Percentiles rank a stretch among this genome's conserved stretches.
phyloP scores from a whole-genome alignment of 2,797 vertebrate genomes.

The Gorsachius magnificus region DNA sequence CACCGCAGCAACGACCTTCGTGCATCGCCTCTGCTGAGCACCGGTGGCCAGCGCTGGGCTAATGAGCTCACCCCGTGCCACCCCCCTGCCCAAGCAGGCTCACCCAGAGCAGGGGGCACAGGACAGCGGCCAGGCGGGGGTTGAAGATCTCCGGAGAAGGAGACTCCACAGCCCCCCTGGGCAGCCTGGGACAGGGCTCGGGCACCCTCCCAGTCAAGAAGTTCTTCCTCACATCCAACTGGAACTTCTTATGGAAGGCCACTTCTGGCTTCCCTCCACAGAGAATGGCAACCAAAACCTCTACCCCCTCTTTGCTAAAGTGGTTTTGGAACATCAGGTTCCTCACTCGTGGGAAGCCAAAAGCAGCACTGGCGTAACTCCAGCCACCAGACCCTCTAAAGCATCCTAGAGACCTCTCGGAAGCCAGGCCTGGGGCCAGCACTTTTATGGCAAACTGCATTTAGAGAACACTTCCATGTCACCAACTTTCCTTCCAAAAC shows the following conservation, averaged over 20 bases:
- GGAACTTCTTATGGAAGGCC: neutral
- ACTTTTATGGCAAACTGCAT: rapidly evolving
- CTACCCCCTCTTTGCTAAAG: neutral
- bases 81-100: too few species aligned
- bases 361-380: rapidly evolving
- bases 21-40: neutral
- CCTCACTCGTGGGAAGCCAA: too few species aligned
- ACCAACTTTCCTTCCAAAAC: neutral
- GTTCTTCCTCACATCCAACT: too few species aligned
- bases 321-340: neutral
- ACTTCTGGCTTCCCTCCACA: neutral
- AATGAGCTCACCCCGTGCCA: neutral
- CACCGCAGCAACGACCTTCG: neutral
- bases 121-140: too few species aligned
- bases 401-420: neutral
- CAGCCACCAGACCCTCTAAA: too few species aligned
- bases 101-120: too few species aligned
- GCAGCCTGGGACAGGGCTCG: too few species aligned
- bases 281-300: neutral
- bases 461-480: rapidly evolving
- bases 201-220: too few species aligned
- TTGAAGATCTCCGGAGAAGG: too few species aligned
- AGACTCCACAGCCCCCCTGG: too few species aligned
- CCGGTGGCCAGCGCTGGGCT: neutral
- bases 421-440: neutral